A percentile compares a stretch with the other conserved stretches of the same genome.
Conservation (phyloP, 2,113 vertebrate genomes). For the Odontesthes bonariensis region DNA sequence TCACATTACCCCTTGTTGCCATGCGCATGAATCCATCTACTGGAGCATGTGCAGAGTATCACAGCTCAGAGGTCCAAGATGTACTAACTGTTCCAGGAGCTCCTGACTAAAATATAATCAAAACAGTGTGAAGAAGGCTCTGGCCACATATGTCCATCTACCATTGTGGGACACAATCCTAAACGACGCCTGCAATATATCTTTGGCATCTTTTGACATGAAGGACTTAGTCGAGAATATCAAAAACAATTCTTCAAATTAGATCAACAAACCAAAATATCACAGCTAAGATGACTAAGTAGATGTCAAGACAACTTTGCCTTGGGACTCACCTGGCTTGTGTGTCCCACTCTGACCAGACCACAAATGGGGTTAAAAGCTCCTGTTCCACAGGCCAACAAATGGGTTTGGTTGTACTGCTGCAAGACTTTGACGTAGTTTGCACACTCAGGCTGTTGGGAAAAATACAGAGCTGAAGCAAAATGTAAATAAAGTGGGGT, state of each 20-base stretch:
- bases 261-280: neutral
- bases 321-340: conserved; percentile 70
- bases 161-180: neutral
- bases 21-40: conserved; percentile 10
- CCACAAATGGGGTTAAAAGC: conserved; percentile 92
- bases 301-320: neutral
- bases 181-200: no score
- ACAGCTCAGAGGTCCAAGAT: conserved; percentile 2
- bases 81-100: conserved; percentile 2
- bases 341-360: conserved; percentile 86
- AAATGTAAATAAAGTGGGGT: neutral
- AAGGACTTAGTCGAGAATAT: no score
- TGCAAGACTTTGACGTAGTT: conserved; percentile 95
- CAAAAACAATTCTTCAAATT: neutral
- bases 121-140: conserved; percentile 7
- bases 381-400: conserved; percentile 94
- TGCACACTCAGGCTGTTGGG: conserved; percentile 90
- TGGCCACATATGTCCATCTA: neutral
- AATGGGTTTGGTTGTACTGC: conserved; percentile 92
- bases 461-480: conserved; percentile 28
- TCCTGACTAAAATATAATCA: conserved; percentile 14
- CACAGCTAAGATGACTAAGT: neutral
- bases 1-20: conserved; percentile 22
- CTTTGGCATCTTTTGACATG: no score
- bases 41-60: conserved; percentile 34